phyloP scores from a whole-genome alignment of 2,888 invertebrate species.

The Psylliodes chrysocephalus region DNA sequence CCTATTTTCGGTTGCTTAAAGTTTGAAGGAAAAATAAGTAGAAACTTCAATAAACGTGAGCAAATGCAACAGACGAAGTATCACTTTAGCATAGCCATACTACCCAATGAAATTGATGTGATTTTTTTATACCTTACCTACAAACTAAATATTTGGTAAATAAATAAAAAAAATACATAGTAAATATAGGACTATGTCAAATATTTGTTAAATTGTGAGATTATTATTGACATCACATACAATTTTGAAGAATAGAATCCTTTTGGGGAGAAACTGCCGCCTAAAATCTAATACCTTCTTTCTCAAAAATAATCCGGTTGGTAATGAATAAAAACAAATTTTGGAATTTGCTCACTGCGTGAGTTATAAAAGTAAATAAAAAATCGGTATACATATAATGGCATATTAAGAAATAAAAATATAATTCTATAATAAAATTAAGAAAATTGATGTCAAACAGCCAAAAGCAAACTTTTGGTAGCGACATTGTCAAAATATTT shows the following conservation, averaged over 20 bases:
- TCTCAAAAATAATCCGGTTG: constrained; percentile 13
- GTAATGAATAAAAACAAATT: too few species aligned
- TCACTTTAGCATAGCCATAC: constrained; percentile 49
- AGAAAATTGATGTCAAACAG: constrained; percentile 30
- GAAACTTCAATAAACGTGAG: constrained; percentile 50
- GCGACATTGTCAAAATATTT: not conserved
- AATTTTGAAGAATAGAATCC: constrained; percentile 62
- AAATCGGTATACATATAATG: constrained; percentile 34
- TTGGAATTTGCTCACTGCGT: too few species aligned
- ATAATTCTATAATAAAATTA: constrained; percentile 47
- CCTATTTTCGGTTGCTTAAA: not conserved
- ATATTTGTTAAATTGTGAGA: constrained; percentile 60
- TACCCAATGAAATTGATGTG: constrained; percentile 44
- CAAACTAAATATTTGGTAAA: constrained; percentile 59
- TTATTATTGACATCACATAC: constrained; percentile 65
- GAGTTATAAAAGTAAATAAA: too few species aligned
- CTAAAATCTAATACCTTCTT: constrained; percentile 17
- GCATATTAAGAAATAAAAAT: constrained; percentile 45
- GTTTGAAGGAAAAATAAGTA: constrained; percentile 39
- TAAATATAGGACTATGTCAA: constrained; percentile 54
- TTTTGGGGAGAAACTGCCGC: constrained; percentile 47
- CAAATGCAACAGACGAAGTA: constrained; percentile 55
- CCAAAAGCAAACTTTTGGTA: constrained; percentile 20
- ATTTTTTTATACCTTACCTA: constrained; percentile 41
- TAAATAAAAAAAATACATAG: constrained; percentile 54